Conservation (phyloP, 2,113 vertebrate species). For the Phylloscopus trochiloides region DNA sequence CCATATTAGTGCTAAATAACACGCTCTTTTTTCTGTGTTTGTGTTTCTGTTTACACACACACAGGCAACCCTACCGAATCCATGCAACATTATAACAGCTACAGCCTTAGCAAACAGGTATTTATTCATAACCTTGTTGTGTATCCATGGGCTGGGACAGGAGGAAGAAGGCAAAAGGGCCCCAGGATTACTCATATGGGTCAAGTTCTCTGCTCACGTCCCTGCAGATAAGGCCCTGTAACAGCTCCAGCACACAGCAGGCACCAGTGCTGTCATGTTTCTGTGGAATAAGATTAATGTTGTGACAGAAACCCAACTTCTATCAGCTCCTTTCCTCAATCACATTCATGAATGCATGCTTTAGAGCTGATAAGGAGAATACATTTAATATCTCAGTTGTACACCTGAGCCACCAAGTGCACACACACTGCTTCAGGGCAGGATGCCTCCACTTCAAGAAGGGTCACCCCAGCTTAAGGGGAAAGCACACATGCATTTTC, state of each 20-base stretch:
- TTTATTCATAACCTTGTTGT: neutral
- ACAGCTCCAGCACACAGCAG: neutral
- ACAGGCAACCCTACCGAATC: neutral
- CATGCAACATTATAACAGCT: neutral
- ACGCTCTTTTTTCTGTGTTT: neutral
- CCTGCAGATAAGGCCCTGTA: neutral
- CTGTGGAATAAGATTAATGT: neutral
- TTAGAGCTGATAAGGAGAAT: neutral
- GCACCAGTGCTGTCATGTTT: neutral
- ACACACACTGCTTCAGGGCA: neutral
- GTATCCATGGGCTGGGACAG: neutral
- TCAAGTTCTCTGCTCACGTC: neutral
- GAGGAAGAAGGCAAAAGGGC: neutral
- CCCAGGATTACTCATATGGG: neutral
- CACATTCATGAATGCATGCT: neutral
- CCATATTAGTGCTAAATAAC: neutral
- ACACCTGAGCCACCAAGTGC: neutral
- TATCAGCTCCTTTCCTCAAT: neutral
- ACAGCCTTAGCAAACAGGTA: neutral
- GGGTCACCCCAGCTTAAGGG: neutral
- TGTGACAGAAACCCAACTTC: neutral
- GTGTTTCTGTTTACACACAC: neutral
- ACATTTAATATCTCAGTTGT: neutral
- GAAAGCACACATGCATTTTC: neutral
- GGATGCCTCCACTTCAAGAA: neutral